These are phyloP conservation scores for Brachyalestes nurse DNA, from an alignment of 2,797 vertebrate species.

Conservation along the genomic window DNA sequence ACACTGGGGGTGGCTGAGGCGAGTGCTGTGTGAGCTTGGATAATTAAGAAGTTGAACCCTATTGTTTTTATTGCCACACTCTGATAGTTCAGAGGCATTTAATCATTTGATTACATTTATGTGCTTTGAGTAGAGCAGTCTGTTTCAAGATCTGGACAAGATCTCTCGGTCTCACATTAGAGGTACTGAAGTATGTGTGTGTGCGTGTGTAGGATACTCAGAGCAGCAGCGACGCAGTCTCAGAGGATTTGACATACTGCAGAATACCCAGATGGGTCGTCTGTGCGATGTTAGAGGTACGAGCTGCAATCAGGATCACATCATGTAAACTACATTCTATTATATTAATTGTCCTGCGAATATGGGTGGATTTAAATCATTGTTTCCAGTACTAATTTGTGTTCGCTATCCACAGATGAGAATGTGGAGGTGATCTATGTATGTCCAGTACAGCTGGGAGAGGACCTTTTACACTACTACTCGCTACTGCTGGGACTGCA, in stretches of 20 bases:
- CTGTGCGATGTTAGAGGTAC: conserved; percentile 80
- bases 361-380: not conserved
- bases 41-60: conserved; percentile 99
- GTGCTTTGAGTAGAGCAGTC: conserved; percentile 81
- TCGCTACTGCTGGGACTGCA: conserved; percentile 82
- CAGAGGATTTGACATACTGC: conserved; percentile 75
- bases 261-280: conserved; percentile 88
- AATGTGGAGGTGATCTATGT: conserved; percentile 91
- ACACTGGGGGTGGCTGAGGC: conserved; percentile 96
- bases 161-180: conserved; percentile 36
- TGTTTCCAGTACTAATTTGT: not conserved
- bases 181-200: conserved; percentile 43
- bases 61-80: conserved; percentile 80
- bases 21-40: conserved; percentile 99
- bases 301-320: not conserved
- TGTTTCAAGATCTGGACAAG: conserved; percentile 62
- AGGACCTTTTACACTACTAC: conserved; percentile 86
- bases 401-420: conserved; percentile 75
- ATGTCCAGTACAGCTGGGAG: conserved; percentile 80
- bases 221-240: conserved; percentile 71
- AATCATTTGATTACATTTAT: conserved; percentile 99
- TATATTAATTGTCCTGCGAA: not conserved
- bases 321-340: not conserved
- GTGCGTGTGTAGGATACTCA: conserved; percentile 80
- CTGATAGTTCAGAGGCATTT: conserved; percentile 99